phyloP scores from a whole-genome alignment of 2,888 invertebrate genomes.

The Rhodophaea formosa region DNA sequence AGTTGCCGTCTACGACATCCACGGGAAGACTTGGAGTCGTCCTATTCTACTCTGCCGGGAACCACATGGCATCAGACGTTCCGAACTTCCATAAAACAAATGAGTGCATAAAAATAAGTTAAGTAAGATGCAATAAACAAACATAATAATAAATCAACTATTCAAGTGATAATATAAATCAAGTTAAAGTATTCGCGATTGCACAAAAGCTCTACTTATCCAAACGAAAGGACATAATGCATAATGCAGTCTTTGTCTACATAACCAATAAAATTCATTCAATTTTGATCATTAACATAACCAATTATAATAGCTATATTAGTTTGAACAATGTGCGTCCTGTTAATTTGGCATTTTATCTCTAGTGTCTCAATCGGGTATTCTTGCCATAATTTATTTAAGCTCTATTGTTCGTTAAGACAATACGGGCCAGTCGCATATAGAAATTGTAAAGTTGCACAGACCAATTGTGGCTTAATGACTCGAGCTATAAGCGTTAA shows the following conservation, averaged over 20 bases:
- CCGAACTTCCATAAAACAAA: too few relatives aligned
- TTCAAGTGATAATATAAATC: background rate
- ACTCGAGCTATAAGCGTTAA: constrained; percentile 68
- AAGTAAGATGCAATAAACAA: too few relatives aligned
- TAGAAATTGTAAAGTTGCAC: constrained; percentile 54
- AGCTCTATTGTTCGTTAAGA: constrained; percentile 39
- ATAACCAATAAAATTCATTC: background rate
- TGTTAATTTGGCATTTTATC: constrained; percentile 16
- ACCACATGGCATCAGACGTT: too few relatives aligned
- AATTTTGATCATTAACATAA: background rate
- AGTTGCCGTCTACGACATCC: too few relatives aligned
- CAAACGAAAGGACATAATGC: background rate
- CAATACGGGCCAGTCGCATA: constrained; percentile 35
- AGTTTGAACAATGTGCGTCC: constrained; percentile 1
- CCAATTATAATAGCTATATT: constrained; percentile 9
- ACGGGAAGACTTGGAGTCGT: too few relatives aligned
- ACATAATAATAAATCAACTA: background rate
- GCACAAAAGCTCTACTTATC: background rate
- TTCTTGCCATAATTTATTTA: constrained; percentile 25
- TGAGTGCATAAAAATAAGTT: too few relatives aligned
- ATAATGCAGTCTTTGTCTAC: background rate
- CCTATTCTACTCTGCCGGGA: too few relatives aligned
- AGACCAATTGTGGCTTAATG: constrained; percentile 70
- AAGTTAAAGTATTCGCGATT: background rate
- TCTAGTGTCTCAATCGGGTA: constrained; percentile 13